A percentile compares a stretch with the other conserved stretches of the same genome.
These are phyloP conservation scores for Eublepharis macularius DNA, from an alignment of 2,113 vertebrate species.

Conservation along the genomic window DNA sequence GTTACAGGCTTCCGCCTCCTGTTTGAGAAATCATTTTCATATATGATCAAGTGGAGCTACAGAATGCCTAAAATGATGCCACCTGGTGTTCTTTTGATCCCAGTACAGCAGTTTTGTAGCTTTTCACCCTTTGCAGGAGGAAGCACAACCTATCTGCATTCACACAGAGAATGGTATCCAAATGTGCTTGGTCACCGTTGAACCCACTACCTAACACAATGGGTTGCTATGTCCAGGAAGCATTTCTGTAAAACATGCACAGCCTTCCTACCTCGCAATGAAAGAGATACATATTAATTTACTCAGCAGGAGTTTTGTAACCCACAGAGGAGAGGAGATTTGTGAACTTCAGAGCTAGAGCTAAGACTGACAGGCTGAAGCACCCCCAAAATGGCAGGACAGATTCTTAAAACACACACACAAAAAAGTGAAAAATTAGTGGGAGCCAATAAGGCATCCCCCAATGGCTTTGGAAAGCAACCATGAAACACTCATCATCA, in stretches of 20 bases:
- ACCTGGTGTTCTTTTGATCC: neutral
- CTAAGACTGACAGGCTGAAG: neutral
- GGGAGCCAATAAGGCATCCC: neutral
- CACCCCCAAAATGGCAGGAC: neutral
- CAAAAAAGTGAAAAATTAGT: neutral
- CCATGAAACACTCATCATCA: neutral
- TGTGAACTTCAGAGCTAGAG: neutral
- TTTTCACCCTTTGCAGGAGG: neutral
- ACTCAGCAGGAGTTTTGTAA: neutral
- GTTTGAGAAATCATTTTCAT: neutral
- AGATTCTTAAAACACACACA: neutral
- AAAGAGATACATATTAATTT: neutral
- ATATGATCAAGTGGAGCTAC: no score
- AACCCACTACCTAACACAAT: neutral
- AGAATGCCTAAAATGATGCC: neutral
- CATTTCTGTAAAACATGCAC: neutral
- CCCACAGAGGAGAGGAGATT: neutral
- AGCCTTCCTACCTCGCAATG: neutral
- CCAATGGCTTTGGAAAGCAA: neutral
- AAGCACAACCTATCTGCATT: neutral
- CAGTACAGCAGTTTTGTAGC: neutral
- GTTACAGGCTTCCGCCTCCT: neutral
- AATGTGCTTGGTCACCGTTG: neutral
- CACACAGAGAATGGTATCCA: neutral
- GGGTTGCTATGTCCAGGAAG: neutral